phyloP scores from a whole-genome alignment of 2,797 vertebrate genomes.

The Triplophysa bombifrons region DNA sequence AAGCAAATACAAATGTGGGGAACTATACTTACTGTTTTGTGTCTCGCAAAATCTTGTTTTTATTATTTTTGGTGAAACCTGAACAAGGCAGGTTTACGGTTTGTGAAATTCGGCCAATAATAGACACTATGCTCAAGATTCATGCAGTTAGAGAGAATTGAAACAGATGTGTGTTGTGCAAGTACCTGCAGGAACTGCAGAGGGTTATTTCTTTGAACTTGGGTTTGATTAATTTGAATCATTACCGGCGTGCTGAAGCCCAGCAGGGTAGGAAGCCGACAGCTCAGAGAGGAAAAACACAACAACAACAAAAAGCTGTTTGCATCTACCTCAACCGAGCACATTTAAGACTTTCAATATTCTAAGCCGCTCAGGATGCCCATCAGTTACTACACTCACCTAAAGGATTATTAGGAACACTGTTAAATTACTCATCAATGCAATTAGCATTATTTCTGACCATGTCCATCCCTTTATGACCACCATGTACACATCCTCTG shows the following conservation, averaged over 20 bases:
- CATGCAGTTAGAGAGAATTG: not conserved
- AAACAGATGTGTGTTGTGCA: not conserved
- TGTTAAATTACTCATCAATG: too few relatives aligned
- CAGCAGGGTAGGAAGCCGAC: not conserved
- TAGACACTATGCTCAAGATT: not conserved
- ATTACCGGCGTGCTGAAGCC: not conserved
- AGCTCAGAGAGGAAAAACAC: not conserved
- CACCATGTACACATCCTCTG: too few relatives aligned
- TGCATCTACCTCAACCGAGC: not conserved
- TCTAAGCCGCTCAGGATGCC: not conserved
- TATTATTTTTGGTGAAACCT: not conserved
- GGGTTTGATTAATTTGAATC: slow-evolving; percentile 8
- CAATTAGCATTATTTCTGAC: too few relatives aligned
- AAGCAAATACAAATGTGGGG: too few relatives aligned
- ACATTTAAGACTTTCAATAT: not conserved
- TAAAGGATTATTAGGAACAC: too few relatives aligned
- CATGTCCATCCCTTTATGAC: too few relatives aligned
- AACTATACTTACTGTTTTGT: too few relatives aligned
- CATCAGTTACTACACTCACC: not conserved
- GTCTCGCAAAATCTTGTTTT: too few relatives aligned
- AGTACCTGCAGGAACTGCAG: not conserved
- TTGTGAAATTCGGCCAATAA: not conserved
- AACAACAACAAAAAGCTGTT: not conserved
- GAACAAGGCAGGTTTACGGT: not conserved
- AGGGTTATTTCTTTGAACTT: slow-evolving; percentile 6